Conservation (phyloP, 1,140 invertebrate species). For the Scaptomyza pallida region DNA sequence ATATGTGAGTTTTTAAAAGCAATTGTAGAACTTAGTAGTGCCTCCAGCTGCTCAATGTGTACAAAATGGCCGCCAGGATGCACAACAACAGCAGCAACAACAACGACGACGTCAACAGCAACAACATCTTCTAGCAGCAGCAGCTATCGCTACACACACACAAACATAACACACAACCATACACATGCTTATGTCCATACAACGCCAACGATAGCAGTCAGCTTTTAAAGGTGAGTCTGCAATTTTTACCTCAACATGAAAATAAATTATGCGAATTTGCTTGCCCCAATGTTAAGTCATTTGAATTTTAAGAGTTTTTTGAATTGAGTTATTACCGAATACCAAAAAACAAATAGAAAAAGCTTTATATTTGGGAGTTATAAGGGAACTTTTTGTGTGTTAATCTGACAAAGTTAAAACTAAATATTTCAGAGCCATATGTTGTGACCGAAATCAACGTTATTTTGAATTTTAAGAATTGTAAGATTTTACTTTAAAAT, state of each 20-base stretch:
- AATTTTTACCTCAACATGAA: slow-evolving; percentile 59
- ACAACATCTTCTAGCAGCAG: slow-evolving; percentile 52
- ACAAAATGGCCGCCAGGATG: slow-evolving; percentile 80
- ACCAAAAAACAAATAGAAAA: no score
- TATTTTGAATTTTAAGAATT: no score
- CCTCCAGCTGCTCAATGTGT: slow-evolving; percentile 42
- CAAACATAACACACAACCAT: slow-evolving; percentile 33
- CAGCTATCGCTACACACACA: slow-evolving; percentile 28
- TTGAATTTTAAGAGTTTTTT: not conserved
- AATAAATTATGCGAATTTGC: not conserved
- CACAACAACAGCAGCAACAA: slow-evolving; percentile 34
- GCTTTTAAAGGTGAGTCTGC: slow-evolving; percentile 71
- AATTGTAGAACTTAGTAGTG: slow-evolving; percentile 41
- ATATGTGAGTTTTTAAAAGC: slow-evolving; percentile 56
- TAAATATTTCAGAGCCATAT: no score
- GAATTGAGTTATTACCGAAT: not conserved
- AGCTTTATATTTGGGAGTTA: no score
- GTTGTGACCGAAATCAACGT: no score
- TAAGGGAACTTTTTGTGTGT: no score
- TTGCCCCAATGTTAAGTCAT: not conserved
- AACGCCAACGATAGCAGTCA: slow-evolving; percentile 12
- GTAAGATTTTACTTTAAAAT: no score
- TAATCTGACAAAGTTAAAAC: no score
- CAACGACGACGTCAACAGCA: slow-evolving; percentile 42
- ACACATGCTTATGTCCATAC: slow-evolving; percentile 29